Conservation (phyloP, 64 coral and sea anemone genomes). For the Cladopsammia gracilis region DNA sequence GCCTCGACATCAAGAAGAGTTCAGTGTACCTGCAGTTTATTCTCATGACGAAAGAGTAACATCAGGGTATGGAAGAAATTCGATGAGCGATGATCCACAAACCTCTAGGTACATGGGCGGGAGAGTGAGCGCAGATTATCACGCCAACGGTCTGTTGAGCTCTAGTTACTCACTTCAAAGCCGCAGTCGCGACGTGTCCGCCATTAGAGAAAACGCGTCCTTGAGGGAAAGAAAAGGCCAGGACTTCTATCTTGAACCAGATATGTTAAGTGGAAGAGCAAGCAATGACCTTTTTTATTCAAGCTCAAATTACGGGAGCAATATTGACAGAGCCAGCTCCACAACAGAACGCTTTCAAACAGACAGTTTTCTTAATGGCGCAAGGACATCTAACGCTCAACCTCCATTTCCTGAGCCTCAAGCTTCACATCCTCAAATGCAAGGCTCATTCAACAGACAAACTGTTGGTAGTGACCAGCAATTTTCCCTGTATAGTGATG, state of each 20-base stretch:
- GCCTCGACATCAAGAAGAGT: neutral
- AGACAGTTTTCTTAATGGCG: neutral
- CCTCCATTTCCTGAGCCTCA: neutral
- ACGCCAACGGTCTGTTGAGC: neutral
- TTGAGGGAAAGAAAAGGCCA: neutral
- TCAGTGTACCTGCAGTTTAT: neutral
- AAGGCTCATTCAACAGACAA: neutral
- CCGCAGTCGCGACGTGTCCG: neutral
- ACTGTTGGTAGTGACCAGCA: neutral
- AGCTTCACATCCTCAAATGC: neutral
- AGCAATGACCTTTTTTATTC: neutral
- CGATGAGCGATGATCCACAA: neutral
- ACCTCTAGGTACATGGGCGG: neutral
- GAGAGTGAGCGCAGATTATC: neutral
- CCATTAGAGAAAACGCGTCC: neutral
- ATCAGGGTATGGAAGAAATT: neutral
- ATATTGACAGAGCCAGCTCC: neutral
- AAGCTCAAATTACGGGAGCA: neutral
- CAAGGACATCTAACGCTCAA: neutral
- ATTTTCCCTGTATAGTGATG: neutral
- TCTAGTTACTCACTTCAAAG: constrained; percentile 11
- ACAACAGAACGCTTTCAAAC: neutral
- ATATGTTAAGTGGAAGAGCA: neutral
- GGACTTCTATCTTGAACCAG: neutral
- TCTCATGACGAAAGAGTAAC: neutral